Evolutionary conservation across 2,888 invertebrate genomes (phyloP), one percentile per base, ranked within the genome.

Genomic region (Drosophila dives): DNA sequence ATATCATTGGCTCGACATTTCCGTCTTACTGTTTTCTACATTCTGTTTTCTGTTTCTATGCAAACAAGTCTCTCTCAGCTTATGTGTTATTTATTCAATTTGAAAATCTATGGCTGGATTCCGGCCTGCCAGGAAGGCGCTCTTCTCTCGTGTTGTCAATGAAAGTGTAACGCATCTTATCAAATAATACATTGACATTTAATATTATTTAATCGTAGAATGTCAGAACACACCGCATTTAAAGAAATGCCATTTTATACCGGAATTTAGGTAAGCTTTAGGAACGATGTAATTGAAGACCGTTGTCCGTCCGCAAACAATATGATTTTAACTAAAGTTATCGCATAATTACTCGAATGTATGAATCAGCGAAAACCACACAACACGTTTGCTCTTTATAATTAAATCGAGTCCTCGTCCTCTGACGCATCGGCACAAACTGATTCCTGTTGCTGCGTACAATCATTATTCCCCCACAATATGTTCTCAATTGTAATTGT

Each of bases 401-500:
- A 15, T 17, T 64, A 49, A 60, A 42, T 20, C 12, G 17, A 63
- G 40, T 67, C 75, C 69, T 69, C 59, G 80, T 75, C 67, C 73
- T 77, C 71, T 68, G 61, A 68, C 65, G 82, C 71, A 77, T 79
- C 64, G 58, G 50, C 69, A 71, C 74, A 75, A 84, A 89, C 89
- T 86, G 68, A 86, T 84, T 85, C 75, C 84, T 81, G 89, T 86
- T 86, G 86, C 83, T 88, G 77, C 48, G 34, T 20, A 64, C 56
- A 42, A 36, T 50, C 55, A 23, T 32, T 15, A 40, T 11, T 62
- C 29, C 17, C 33, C 59, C 60, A 38, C 59, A 74, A 62, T 65
- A 36, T 42, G 23, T 36, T 51, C 40, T 40, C 61, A 45, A 50
- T 49, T 34, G 26, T 20, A 20, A 58, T 11, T 50, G 56, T 23